Evolutionary conservation across 1,140 invertebrate genomes (phyloP).

Genomic region (Tribolium madens): DNA sequence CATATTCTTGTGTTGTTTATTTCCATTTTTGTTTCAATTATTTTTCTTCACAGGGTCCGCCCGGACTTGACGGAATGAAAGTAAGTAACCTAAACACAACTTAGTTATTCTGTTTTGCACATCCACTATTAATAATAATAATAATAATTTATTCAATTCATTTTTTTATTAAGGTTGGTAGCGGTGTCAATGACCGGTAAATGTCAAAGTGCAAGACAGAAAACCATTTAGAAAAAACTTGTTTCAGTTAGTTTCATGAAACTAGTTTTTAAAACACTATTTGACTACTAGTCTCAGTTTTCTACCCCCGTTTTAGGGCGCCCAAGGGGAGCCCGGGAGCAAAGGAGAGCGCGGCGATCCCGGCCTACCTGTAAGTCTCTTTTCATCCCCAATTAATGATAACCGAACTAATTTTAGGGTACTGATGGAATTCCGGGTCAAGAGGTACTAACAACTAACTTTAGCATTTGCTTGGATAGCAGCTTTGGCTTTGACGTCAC

Average conservation of each 20-base stretch:
- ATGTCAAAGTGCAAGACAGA: background rate
- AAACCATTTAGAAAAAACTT: background rate
- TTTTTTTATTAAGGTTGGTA: no score
- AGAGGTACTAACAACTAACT: conserved; percentile 74
- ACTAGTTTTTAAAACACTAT: background rate
- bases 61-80: conserved; percentile 81
- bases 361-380: conserved; percentile 86
- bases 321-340: conserved; percentile 88
- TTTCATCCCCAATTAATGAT: background rate
- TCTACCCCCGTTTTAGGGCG: conserved; percentile 75
- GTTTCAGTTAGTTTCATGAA: no score
- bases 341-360: conserved; percentile 93
- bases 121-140: no score
- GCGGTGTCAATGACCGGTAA: no score
- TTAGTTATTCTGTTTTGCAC: background rate
- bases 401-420: conserved; percentile 74
- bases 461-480: conserved; percentile 3
- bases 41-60: conserved; percentile 74
- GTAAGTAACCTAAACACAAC: conserved; percentile 66
- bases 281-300: background rate
- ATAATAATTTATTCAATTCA: no score
- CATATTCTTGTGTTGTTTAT: conserved; percentile 54
- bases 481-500: conserved; percentile 15
- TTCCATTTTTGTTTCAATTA: conserved; percentile 63
- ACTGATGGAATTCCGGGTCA: conserved; percentile 92